Evolutionary conservation across 2,113 vertebrate species (phyloP), one percentile per base, ranked within the genome.

Genomic region (Perognathus longimembris): DNA sequence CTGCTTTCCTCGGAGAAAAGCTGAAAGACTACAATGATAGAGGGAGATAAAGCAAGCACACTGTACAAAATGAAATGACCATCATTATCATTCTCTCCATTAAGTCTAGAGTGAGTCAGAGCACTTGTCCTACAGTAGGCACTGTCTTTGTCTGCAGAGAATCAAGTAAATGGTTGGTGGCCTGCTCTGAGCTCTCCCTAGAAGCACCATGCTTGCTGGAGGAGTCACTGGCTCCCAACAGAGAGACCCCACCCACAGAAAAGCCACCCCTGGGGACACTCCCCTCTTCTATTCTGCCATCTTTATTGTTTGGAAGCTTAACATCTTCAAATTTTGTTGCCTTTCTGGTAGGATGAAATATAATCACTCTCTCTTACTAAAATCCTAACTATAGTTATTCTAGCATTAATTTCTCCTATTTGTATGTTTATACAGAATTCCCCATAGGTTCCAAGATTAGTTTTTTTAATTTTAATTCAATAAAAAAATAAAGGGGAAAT

Each of bases 381-480:
- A 92, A 74, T 66, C n/a, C n/a, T 57, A 90, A 50, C 7, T 24
- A 3, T 14, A 64, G 79, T 66, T 71, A 63, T 61, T 64, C 30
- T 66, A 73, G 1, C 38, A 77, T 76, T 75, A 34, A 59, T 87
- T 92, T 67, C 57, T 90, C 20, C 45, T 74, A 7, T 54, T 0
- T 14, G 26, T 71, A 36, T 12, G 61, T 66, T 85, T 61, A 89
- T 50, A 90, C 36, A 76, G 67, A 20, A 92, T 57, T 83, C 91
- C 10, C 20, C 40, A 0, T 85, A 59, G 61, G 22, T 38, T 71
- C 45, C 10, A 74, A 34, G 67, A 73, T 61, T 71, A 71, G 17
- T 10, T 26, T 38, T 93, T 75, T n/a, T 17, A 12, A 64, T 42
- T 88, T 92, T 82, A 64, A 94, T 86, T 15, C 1, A 82, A 86